phyloP scores from a whole-genome alignment of 2,888 invertebrate genomes.

The Plagodis pulveraria region DNA sequence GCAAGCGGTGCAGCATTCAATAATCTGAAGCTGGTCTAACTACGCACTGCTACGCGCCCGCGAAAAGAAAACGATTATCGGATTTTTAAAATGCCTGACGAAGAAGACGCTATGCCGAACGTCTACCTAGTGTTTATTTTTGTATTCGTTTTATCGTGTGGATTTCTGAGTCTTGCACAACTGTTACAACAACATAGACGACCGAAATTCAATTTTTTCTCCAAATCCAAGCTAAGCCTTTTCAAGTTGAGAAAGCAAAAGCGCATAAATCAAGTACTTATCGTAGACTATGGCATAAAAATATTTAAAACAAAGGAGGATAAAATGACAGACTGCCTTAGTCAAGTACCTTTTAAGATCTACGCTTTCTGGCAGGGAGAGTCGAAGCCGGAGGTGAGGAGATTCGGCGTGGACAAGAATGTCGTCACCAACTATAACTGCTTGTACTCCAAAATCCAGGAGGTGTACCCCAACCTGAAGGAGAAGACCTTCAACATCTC shows the following conservation, averaged over 20 bases:
- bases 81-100: no score
- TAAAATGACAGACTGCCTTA: no score
- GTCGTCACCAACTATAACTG: constrained; percentile 81
- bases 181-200: constrained; percentile 9
- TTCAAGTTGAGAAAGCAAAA: constrained; percentile 8
- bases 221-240: constrained; percentile 17
- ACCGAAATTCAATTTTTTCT: background rate
- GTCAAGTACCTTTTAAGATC: constrained; percentile 78
- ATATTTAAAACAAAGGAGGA: constrained; percentile 60
- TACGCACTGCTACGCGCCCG: background rate
- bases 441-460: constrained; percentile 83
- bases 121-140: constrained; percentile 4
- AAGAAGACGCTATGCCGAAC: constrained; percentile 9
- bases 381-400: constrained; percentile 83
- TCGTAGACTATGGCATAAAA: background rate
- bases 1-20: constrained; percentile 10
- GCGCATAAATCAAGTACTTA: background rate
- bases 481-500: constrained; percentile 76
- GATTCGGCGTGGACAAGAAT: constrained; percentile 85
- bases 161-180: background rate
- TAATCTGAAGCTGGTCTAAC: background rate
- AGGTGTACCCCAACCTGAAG: constrained; percentile 83
- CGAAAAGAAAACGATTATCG: no score
- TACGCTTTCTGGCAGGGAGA: constrained; percentile 63
- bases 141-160: background rate